These are phyloP conservation scores for Cyclargus thomasi DNA, from an alignment of 1,140 invertebrate genomes.

Conservation along the genomic window DNA sequence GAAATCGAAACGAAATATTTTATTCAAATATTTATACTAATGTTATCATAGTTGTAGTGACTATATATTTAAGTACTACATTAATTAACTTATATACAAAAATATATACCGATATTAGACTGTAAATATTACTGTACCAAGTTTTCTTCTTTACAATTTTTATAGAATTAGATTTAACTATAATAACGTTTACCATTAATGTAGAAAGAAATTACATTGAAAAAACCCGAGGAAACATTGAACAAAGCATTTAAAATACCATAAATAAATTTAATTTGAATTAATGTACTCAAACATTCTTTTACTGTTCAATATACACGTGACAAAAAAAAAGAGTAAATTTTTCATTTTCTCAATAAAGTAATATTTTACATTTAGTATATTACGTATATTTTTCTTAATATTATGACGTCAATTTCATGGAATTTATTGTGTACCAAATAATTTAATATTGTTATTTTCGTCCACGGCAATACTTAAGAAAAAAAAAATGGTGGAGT, in stretches of 20 bases:
- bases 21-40: slow-evolving; percentile 73
- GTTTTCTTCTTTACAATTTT: slow-evolving; percentile 73
- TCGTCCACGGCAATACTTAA: not conserved
- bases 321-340: not conserved
- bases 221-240: not conserved
- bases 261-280: too few species aligned
- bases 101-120: slow-evolving; percentile 61
- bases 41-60: slow-evolving; percentile 64
- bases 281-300: not conserved
- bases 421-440: not conserved
- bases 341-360: not conserved
- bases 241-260: not conserved
- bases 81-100: slow-evolving; percentile 69
- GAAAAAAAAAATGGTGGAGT: not conserved
- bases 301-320: not conserved
- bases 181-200: slow-evolving; percentile 25
- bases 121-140: slow-evolving; percentile 72
- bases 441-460: slow-evolving; percentile 6
- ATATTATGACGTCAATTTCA: slow-evolving; percentile 8
- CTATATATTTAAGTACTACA: slow-evolving; percentile 50
- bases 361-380: not conserved
- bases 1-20: slow-evolving; percentile 60
- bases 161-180: slow-evolving; percentile 48
- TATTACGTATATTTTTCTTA: not conserved
- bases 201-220: not conserved